These are phyloP conservation scores for Drosophila kurseongensis DNA, from an alignment of 1,140 invertebrate genomes.

Conservation along the genomic window DNA sequence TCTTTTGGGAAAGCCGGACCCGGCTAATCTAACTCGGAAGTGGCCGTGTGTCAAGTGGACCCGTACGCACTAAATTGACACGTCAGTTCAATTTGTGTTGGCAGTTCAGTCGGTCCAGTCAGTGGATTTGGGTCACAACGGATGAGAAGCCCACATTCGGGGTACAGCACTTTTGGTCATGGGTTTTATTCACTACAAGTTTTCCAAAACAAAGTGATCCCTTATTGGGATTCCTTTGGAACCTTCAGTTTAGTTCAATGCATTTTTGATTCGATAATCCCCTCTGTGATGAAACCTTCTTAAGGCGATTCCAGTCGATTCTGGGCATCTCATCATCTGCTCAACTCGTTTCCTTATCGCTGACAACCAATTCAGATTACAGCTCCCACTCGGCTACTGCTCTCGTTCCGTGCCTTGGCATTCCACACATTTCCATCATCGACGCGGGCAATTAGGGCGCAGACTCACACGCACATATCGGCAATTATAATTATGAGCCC, in stretches of 20 bases:
- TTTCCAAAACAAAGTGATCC: background rate
- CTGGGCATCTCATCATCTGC: background rate
- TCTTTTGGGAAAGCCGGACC: background rate
- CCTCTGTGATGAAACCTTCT: background rate
- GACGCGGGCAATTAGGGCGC: constrained; percentile 25
- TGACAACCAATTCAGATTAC: constrained; percentile 29
- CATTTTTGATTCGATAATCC: too few relatives aligned
- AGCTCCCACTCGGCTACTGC: background rate
- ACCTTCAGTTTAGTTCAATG: too few relatives aligned
- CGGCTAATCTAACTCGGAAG: constrained; percentile 35
- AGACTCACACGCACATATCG: constrained; percentile 11
- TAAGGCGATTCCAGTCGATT: background rate
- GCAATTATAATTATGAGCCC: constrained; percentile 24
- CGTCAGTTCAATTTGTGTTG: constrained; percentile 9
- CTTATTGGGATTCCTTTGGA: background rate
- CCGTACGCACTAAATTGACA: constrained; percentile 34
- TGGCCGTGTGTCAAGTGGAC: constrained; percentile 12
- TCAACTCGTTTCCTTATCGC: constrained; percentile 26
- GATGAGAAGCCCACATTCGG: background rate
- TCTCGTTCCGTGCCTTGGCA: background rate
- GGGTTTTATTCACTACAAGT: background rate
- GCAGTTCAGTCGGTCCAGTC: background rate
- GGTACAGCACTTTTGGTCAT: background rate
- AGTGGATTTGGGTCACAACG: constrained; percentile 16
- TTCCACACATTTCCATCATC: constrained; percentile 22